Evolutionary conservation across 35 echinoderm and acorn worm species (phyloP), one percentile per base, ranked within the genome.

Genomic region (Amphiura filiformis): DNA sequence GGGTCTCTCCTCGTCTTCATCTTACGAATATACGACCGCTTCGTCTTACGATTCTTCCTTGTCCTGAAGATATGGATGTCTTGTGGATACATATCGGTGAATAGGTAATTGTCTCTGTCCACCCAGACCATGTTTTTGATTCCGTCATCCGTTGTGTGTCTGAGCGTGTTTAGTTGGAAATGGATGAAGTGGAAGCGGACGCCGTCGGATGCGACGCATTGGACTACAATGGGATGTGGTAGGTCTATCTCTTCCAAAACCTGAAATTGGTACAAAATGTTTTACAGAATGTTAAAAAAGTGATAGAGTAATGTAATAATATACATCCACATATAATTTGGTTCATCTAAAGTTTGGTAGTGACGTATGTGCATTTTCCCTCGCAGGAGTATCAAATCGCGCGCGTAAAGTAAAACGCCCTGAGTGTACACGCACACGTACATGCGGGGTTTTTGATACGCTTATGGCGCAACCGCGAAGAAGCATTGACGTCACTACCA

Each of bases 51-150:
- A 36, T 65, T 87, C 15, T 82, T 79, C 18, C 82, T 90, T 11
- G 13, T 32, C 1, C 84, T 90, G 37, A 77, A 34, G 17, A 97
- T 93, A 37, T 82, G 88, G n/a, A 97, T 88, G 34, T 91, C 88
- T 80, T 93, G 95, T 13, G 95, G 95, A 64, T 91, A 93, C 78
- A 84, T 82, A 39, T 93, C 95, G 0, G 79, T 44, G 81, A 89
- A 97, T 18, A 97, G 84, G 3, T 30, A 12, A 44, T 93, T 97
- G 39, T 87, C 85, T 0, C 39, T 84, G 56, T 97, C 95, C 38
- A 97, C 32, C 95, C 95, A 97, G 0, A 97, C 89, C 95, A 97
- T 97, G 82, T 97, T 97, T 80, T 93, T 97, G 30, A 91, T 75
- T 2, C 95, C 95, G 20, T 91, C 92, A 18, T 93, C 75, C 26